phyloP scores from a whole-genome alignment of 2,797 vertebrate genomes.

The Pangasius mekongensis region DNA sequence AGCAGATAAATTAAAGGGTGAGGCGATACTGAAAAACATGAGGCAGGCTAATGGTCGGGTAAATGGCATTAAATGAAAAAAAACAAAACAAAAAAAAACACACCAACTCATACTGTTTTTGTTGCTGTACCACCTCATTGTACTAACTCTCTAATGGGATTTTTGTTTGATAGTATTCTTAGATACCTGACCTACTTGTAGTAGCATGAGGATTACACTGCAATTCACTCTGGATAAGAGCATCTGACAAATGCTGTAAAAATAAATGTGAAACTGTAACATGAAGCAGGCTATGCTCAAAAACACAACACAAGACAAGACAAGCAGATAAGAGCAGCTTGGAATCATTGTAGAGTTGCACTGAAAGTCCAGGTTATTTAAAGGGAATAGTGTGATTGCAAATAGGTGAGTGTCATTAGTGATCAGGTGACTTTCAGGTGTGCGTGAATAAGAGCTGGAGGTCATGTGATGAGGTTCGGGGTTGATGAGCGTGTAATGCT shows the following conservation, averaged over 20 bases:
- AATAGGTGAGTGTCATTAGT: not conserved
- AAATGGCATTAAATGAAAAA: slow-evolving; percentile 8
- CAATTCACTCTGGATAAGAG: not conserved
- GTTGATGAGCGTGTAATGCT: not conserved
- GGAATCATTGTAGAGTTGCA: not conserved
- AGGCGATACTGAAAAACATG: not conserved
- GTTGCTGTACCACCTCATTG: not conserved
- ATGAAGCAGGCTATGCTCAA: not conserved
- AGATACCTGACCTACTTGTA: slow-evolving; percentile 6
- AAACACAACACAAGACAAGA: not conserved
- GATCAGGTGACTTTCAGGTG: not conserved
- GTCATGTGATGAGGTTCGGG: not conserved
- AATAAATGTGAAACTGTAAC: not conserved
- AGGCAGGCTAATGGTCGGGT: not conserved
- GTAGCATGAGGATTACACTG: not conserved
- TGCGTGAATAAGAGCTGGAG: not conserved
- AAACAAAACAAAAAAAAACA: not conserved
- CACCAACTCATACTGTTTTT: not conserved
- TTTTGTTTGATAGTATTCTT: slow-evolving; percentile 1
- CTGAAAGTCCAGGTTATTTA: not conserved
- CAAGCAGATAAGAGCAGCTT: not conserved
- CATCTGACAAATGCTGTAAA: not conserved
- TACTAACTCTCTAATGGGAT: not conserved
- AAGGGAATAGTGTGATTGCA: not conserved
- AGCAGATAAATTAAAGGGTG: not conserved